Conservation (phyloP, 1,140 invertebrate genomes). For the Aphelinus atriplicis region DNA sequence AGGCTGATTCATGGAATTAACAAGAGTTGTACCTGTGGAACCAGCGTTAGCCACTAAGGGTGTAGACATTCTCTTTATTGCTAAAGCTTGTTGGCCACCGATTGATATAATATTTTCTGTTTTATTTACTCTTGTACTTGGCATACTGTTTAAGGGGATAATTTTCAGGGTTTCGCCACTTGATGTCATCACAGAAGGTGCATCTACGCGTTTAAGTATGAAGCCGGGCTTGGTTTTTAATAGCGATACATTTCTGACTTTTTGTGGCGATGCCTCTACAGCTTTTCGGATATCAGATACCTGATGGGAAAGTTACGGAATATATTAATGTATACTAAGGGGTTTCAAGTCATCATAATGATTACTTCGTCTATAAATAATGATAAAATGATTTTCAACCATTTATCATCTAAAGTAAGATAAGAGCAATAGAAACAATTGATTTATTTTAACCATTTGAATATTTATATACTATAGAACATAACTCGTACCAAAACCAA, state of each 20-base stretch:
- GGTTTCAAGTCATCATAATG: no score
- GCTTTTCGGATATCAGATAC: constrained; percentile 53
- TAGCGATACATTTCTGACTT: constrained; percentile 47
- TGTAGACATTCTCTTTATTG: constrained; percentile 44
- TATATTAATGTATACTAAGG: no score
- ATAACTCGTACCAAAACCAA: no score
- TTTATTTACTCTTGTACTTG: constrained; percentile 28
- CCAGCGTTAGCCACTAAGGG: constrained; percentile 30
- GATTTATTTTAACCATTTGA: no score
- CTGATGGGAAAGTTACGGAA: constrained; percentile 36
- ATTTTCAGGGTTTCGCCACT: constrained; percentile 51
- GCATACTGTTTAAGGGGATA: constrained; percentile 45
- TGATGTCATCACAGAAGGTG: not conserved
- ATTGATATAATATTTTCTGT: constrained; percentile 34
- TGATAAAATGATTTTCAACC: no score
- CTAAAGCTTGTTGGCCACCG: constrained; percentile 26
- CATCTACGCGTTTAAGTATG: constrained; percentile 54
- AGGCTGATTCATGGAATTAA: constrained; percentile 23
- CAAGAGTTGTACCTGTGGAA: constrained; percentile 12
- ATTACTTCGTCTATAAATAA: no score
- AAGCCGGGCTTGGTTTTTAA: constrained; percentile 54
- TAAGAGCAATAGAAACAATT: no score
- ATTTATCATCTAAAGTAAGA: no score
- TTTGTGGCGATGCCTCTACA: constrained; percentile 50
- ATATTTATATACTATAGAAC: no score